Conservation (phyloP, 2,888 invertebrate genomes). For the Abrostola tripartita region DNA sequence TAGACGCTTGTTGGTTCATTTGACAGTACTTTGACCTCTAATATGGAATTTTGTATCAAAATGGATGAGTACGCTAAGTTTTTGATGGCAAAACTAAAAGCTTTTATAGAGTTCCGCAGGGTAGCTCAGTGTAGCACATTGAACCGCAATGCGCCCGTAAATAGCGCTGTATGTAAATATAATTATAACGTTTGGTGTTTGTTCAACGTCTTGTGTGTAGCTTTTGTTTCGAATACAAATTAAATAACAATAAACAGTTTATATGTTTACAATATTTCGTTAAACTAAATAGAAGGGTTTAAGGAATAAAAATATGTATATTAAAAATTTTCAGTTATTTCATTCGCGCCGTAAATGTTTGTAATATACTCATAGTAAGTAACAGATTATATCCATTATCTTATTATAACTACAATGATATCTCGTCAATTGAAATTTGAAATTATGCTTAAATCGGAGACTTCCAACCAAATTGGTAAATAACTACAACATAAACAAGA, state of each 20-base stretch:
- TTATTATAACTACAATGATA: too few species aligned
- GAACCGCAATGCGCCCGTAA: constrained; percentile 22
- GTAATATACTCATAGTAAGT: too few species aligned
- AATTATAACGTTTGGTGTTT: neutral
- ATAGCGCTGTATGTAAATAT: neutral
- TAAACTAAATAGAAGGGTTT: too few species aligned
- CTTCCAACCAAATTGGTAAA: too few species aligned
- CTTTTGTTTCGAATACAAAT: neutral
- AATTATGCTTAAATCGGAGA: too few species aligned
- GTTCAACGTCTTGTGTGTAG: neutral
- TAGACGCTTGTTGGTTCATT: constrained; percentile 62
- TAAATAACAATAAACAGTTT: too few species aligned
- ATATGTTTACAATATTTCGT: too few species aligned
- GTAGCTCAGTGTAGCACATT: constrained; percentile 14
- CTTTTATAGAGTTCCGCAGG: constrained; percentile 33
- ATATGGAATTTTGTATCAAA: constrained; percentile 57
- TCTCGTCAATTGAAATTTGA: too few species aligned
- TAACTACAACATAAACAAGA: constrained; percentile 1
- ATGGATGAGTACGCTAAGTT: constrained; percentile 48
- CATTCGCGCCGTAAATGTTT: too few species aligned
- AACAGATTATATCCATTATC: too few species aligned
- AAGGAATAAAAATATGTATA: too few species aligned
- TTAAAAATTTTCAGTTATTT: too few species aligned
- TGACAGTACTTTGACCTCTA: constrained; percentile 57
- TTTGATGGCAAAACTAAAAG: constrained; percentile 50